These are phyloP conservation scores for Napeogenes inachia DNA, from an alignment of 2,888 invertebrate species.

Conservation along the genomic window DNA sequence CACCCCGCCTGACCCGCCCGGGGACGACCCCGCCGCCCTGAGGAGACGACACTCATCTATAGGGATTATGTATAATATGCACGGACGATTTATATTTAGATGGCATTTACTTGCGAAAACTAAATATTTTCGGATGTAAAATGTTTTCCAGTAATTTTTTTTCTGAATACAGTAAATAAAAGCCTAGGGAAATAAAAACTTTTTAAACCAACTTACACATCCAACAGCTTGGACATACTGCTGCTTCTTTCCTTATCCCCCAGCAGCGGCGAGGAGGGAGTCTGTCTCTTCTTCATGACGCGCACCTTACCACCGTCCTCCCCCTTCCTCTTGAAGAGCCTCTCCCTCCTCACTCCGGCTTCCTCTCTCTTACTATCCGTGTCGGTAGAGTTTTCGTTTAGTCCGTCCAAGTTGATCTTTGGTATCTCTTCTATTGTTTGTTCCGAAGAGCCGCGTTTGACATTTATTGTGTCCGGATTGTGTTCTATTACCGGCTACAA, in stretches of 20 bases:
- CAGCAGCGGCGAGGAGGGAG: conserved; percentile 61
- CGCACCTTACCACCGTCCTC: conserved; percentile 56
- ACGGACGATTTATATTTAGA: no score
- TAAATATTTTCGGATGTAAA: no score
- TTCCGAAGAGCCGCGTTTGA: conserved; percentile 30
- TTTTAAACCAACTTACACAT: conserved; percentile 72
- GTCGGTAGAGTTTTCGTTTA: conserved; percentile 36
- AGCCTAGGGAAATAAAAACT: neutral
- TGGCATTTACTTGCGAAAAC: no score
- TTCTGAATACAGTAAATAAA: neutral
- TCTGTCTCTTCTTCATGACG: conserved; percentile 56
- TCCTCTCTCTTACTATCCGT: conserved; percentile 66
- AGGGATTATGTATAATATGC: no score
- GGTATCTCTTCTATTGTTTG: conserved; percentile 19
- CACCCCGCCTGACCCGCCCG: neutral
- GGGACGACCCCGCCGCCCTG: neutral
- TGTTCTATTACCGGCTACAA: conserved; percentile 90
- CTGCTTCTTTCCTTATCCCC: conserved; percentile 89
- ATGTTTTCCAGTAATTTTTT: no score
- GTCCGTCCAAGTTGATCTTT: conserved; percentile 17
- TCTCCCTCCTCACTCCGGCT: conserved; percentile 60
- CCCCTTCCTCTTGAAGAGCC: conserved; percentile 67
- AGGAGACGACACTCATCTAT: no score
- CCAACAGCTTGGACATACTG: conserved; percentile 89
- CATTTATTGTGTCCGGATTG: conserved; percentile 82